Evolutionary conservation across 2,888 invertebrate species (phyloP), one percentile per base, ranked within the genome.

Genomic region (Oasisia sp.): DNA sequence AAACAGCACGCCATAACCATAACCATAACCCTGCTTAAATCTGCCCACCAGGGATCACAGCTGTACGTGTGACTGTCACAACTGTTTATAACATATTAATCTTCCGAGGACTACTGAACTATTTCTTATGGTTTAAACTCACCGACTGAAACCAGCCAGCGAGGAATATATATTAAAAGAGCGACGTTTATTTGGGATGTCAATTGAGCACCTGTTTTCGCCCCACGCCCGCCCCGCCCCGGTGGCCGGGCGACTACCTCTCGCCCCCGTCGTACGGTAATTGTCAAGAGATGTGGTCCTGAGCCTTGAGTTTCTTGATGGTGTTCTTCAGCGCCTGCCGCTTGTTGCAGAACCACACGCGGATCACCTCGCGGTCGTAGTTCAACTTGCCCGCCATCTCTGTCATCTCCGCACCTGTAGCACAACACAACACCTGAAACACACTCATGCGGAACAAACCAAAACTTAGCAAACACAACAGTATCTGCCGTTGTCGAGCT

Each of bases 311-410:
- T 94, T 96, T 96, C 93, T 97, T 97, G 74, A 99, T 99, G n/a
- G 99, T 99, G 96, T 99, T 99, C 97, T 99, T 99, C 94, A 99
- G 97, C 0, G 99, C 99, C 97, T 99, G 99, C 92, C 99, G 97
- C 97, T 99, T 99, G 97, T 99, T 99, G 97, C 99, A 99, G 97
- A 99, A 99, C 99, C 99, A 99, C 97, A 99, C 99, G 96, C 99
- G 97, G 95, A 99, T 99, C 92, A 99, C 99, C 97, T 99, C 99
- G 92, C 99, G 97, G 96, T 99, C 99, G 97, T 99, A 99, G 94
- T 99, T 99, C 93, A 99, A 97, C 96, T 99, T 98, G 96, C 99
- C 98, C 27, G 99, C 99, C 94, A 99, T 97, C 89, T 98, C 98
- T 32, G 99, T 99, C 96, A 99, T 99, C 97, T 99, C 99, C 93